Evolutionary conservation across 2,888 invertebrate genomes (phyloP).

Genomic region (Pharmacophagus antenor): DNA sequence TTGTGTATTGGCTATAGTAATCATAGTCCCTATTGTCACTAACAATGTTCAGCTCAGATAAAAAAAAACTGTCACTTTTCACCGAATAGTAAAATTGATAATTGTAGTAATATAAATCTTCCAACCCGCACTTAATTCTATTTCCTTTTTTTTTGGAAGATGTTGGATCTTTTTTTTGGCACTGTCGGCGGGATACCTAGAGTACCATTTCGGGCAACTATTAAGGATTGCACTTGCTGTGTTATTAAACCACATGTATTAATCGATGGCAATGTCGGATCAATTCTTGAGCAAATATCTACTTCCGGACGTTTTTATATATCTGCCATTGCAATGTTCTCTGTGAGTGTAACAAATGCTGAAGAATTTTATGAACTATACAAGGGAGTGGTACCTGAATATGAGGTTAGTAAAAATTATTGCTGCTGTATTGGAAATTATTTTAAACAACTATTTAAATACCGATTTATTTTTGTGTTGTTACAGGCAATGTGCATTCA

Average conservation of each 20-base stretch:
- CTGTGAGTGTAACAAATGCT: constrained; percentile 88
- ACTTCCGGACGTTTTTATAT: constrained; percentile 86
- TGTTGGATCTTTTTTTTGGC: constrained; percentile 63
- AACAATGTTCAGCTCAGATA: no score
- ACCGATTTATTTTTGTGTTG: constrained; percentile 1
- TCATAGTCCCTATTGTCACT: no score
- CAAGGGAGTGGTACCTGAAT: constrained; percentile 90
- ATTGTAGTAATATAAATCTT: no score
- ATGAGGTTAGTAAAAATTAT: constrained; percentile 72
- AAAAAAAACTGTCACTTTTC: no score
- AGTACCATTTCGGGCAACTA: constrained; percentile 75
- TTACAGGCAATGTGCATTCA: constrained; percentile 89
- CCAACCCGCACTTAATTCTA: no score
- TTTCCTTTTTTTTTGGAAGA: constrained; percentile 41
- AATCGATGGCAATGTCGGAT: constrained; percentile 86
- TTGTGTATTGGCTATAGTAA: no score
- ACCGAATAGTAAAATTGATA: no score
- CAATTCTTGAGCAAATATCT: constrained; percentile 87
- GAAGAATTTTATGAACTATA: constrained; percentile 96
- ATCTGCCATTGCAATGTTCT: constrained; percentile 89
- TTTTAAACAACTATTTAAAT: neutral
- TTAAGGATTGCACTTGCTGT: constrained; percentile 86
- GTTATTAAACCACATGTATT: constrained; percentile 95
- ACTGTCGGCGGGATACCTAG: constrained; percentile 52
- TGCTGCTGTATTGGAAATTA: neutral